phyloP scores from a whole-genome alignment of 2,113 vertebrate genomes.

The Struthidea cinerea region DNA sequence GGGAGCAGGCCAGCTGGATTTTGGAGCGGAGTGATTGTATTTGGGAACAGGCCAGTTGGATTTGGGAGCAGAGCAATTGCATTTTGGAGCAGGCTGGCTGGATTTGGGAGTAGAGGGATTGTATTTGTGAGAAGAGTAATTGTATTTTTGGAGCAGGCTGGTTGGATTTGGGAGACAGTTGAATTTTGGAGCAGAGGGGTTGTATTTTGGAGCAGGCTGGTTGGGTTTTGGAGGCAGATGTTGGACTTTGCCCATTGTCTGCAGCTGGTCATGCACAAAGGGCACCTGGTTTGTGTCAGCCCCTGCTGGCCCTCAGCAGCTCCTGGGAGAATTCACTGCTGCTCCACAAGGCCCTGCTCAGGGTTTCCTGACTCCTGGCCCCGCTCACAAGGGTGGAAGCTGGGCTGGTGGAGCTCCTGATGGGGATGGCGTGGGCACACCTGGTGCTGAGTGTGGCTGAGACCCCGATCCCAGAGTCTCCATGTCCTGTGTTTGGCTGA shows the following conservation, averaged over 20 bases:
- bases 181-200: neutral
- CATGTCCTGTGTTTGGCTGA: neutral
- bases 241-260: fast-evolving
- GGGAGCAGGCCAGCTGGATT: neutral
- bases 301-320: neutral
- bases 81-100: neutral
- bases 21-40: neutral
- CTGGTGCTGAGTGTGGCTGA: fast-evolving
- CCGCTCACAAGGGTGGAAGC: too few relatives aligned
- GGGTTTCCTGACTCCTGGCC: neutral
- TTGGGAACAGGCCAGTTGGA: too few relatives aligned
- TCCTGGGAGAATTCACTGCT: neutral
- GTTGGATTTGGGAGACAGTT: neutral
- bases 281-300: neutral
- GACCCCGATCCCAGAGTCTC: neutral
- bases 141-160: neutral
- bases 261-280: neutral
- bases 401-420: neutral
- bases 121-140: neutral
- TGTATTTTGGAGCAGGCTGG: neutral
- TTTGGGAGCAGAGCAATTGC: fast-evolving
- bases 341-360: neutral
- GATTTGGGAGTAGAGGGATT: neutral
- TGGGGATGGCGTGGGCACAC: fast-evolving
- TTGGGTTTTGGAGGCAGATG: neutral